phyloP scores from a whole-genome alignment of 2,888 invertebrate species.

The Erebia palarica region DNA sequence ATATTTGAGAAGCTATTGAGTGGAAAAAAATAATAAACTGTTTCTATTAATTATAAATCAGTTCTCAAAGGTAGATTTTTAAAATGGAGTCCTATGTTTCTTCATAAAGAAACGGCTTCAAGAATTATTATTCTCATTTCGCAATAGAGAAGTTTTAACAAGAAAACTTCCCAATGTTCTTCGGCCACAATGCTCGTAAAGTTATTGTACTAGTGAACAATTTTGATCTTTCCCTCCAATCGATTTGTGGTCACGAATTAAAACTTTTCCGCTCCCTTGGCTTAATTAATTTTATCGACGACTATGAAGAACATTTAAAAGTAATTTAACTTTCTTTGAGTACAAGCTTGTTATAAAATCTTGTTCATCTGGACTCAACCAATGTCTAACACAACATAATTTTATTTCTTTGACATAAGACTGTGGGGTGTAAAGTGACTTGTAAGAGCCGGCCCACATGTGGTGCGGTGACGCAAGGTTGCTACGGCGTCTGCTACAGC shows the following conservation, averaged over 20 bases:
- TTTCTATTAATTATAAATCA: background rate
- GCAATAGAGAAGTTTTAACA: slow-evolving; percentile 80
- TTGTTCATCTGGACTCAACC: too few species aligned
- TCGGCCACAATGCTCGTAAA: slow-evolving; percentile 70
- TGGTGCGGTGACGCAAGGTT: too few species aligned
- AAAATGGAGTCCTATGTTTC: slow-evolving; percentile 21
- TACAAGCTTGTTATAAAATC: background rate
- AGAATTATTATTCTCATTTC: slow-evolving; percentile 79
- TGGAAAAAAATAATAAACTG: too few species aligned
- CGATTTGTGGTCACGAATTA: slow-evolving; percentile 44
- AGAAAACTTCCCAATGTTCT: slow-evolving; percentile 77
- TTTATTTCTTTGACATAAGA: too few species aligned
- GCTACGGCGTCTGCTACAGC: too few species aligned
- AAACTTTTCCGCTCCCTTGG: slow-evolving; percentile 37
- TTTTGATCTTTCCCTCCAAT: slow-evolving; percentile 66
- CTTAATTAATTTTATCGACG: slow-evolving; percentile 38
- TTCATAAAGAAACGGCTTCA: slow-evolving; percentile 74
- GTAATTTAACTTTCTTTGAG: slow-evolving; percentile 30
- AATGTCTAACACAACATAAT: too few species aligned
- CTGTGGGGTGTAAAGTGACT: too few species aligned
- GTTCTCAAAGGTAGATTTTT: background rate
- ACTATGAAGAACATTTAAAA: slow-evolving; percentile 30
- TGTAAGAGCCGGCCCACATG: too few species aligned
- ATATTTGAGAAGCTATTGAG: too few species aligned
- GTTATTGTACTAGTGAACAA: slow-evolving; percentile 71